Evolutionary conservation across 1,140 invertebrate genomes (phyloP), one percentile per base, ranked within the genome.

Genomic region (Anadara kagoshimensis): DNA sequence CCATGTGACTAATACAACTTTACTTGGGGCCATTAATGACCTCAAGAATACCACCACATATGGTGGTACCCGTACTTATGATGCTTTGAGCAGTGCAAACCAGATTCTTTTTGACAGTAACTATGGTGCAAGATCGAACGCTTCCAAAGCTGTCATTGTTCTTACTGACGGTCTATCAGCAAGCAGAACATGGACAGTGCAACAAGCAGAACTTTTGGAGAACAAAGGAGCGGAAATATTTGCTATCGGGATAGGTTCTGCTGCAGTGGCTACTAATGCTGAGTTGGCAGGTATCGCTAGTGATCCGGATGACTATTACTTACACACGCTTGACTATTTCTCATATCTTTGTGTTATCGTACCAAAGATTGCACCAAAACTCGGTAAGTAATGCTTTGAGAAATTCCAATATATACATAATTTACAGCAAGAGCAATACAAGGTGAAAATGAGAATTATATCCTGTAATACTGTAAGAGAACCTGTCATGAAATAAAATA

Each of bases 81-180:
- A 59, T 18, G 73, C 73, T 12, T 53, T 75, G 0, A 10, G 65
- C 0, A 64, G 53, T 49, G 67, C 63, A 7, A 53, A 61, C 5
- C 56, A 49, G 8, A 65, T 44, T 20, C 20, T 54, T 10, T 67
- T 75, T 36, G 59, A 66, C 1, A 49, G 51, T n/a, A 18, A 12
- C 18, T 53, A 61, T 10, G 73, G 73, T 29, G 59, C 62, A 0
- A 53, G 66, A n/a, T 14, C 43, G 26, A 47, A 59, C 22, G 66
- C 58, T 29, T 61, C 61, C 24, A 57, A 64, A 49, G 67, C 63
- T 5, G 62, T 69, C 3, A 51, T 75, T 41, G 67, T 75, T 26
- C 41, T 75, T 54, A 75, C 73, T 5, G 73, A 75, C 41, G 73
- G 73, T 59, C 44, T 75, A 16, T 75, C 73, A 0, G 59, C 67